Evolutionary conservation across 2,797 vertebrate species (phyloP), one percentile per base, ranked within the genome.

Genomic region (Sebastes umbrosus): DNA sequence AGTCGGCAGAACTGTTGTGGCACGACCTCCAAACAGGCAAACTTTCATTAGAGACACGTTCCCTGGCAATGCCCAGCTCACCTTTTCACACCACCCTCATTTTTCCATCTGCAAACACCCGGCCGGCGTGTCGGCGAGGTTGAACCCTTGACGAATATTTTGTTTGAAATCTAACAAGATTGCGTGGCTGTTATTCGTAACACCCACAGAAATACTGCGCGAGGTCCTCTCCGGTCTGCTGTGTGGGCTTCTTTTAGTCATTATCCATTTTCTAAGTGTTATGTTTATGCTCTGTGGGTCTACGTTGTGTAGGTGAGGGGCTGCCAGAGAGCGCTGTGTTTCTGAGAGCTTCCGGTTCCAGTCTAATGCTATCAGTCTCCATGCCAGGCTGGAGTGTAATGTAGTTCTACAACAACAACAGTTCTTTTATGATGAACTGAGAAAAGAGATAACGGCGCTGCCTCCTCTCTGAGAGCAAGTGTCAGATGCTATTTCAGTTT

Each of bases 161-260:
- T 9, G 54, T 72, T 75, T 66, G 72, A 85, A 85, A 82, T 58
- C 71, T 54, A 75, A 85, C 67, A 46, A 64, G 80, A 69, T 29
- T 57, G 57, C n/a, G 1, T 22, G 54, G 25, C 55, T 57, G 68
- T 69, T 77, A 57, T 79, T 74, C 70, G 52, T 66, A 78, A 77
- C 83, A 32, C 80, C 82, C 70, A 78, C 80, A 75, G 73, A 69
- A 67, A 82, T n/a, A 39, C 34, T 34, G 80, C 5, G 55, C 52
- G 14, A 52, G 58, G 77, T 74, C 75, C 50, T 82, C 24, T 79
- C 39, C 27, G 27, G 32, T 75, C 57, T 55, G 65, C 62, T 74
- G 90, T 69, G 84, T 87, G 83, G 84, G 87, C 57, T 70, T 62
- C 77, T 73, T 76, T 84, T 64, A 74, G 78, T 85, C 84, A 85